A percentile compares a stretch with the other conserved stretches of the same genome.
Conservation (phyloP, 2,797 vertebrate species). For the Stomatorhinus walkeri region DNA sequence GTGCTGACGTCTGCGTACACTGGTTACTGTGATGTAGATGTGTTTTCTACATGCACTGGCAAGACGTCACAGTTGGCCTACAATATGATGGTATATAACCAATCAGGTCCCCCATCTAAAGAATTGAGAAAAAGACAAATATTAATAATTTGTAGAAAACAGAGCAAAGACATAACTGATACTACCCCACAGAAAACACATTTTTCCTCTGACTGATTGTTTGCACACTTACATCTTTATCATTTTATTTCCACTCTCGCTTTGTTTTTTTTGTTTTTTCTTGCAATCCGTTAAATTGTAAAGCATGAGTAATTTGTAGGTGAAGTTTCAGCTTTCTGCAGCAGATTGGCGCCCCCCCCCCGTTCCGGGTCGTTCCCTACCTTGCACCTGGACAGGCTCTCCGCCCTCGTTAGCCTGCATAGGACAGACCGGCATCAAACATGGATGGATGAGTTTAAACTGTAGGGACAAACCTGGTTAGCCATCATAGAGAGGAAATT, state of each 20-base stretch:
- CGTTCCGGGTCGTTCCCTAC: neutral
- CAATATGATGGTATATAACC: slow-evolving; percentile 40
- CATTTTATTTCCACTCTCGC: neutral
- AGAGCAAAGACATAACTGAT: slow-evolving; percentile 23
- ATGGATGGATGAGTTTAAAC: neutral
- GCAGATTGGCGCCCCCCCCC: neutral
- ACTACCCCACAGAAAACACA: neutral
- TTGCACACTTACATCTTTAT: neutral
- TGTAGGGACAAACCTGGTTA: neutral
- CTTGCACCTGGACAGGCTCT: neutral
- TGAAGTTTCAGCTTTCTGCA: neutral
- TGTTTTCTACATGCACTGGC: neutral
- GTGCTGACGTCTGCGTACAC: neutral
- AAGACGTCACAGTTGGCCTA: neutral
- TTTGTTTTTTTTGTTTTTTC: neutral
- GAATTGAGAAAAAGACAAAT: slow-evolving; percentile 36
- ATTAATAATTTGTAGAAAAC: slow-evolving; percentile 45
- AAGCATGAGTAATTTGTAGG: neutral
- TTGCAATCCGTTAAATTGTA: neutral
- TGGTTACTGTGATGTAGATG: neutral
- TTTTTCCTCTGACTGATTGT: neutral
- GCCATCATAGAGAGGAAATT: neutral
- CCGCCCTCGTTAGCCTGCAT: neutral
- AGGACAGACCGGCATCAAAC: neutral
- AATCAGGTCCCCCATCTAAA: slow-evolving; percentile 45